Percentiles rank a stretch among this genome's conserved stretches.
phyloP scores from a whole-genome alignment of 2,888 invertebrate species.

The Melanostoma mellinum region DNA sequence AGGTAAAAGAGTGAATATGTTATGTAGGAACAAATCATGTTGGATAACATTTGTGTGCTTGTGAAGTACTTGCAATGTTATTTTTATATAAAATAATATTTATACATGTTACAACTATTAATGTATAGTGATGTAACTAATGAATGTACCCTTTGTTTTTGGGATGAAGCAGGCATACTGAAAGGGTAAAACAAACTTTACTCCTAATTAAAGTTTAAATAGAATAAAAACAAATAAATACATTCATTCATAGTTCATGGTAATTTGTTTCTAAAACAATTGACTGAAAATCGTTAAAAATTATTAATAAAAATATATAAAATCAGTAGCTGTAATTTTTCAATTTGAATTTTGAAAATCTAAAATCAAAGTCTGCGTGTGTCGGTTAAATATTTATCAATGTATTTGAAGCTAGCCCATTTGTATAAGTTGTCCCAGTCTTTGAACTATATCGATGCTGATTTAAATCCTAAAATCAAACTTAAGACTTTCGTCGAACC shows the following conservation, averaged over 20 bases:
- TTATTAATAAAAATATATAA: not conserved
- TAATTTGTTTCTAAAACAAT: constrained; percentile 33
- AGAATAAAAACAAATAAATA: constrained; percentile 16
- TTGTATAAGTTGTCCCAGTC: too few species aligned
- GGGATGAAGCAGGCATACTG: constrained; percentile 9
- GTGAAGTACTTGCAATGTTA: constrained; percentile 33
- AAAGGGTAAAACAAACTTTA: constrained; percentile 20
- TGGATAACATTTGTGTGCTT: constrained; percentile 19
- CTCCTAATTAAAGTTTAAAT: constrained; percentile 3
- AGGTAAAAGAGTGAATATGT: too few species aligned
- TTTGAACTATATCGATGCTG: too few species aligned
- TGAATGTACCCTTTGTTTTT: constrained; percentile 51
- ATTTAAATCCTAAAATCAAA: too few species aligned
- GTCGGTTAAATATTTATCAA: not conserved
- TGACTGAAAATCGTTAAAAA: constrained; percentile 23
- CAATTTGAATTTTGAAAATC: constrained; percentile 16
- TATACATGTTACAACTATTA: constrained; percentile 32
- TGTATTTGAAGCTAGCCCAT: too few species aligned
- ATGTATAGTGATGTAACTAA: constrained; percentile 56
- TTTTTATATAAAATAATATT: constrained; percentile 41
- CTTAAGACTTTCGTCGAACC: too few species aligned
- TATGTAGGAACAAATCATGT: too few species aligned
- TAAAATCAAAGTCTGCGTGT: constrained; percentile 7
- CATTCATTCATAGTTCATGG: constrained; percentile 24
- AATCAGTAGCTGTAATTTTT: not conserved